These are phyloP conservation scores for Prunella fulvescens DNA, from an alignment of 2,113 vertebrate species.

Conservation along the genomic window DNA sequence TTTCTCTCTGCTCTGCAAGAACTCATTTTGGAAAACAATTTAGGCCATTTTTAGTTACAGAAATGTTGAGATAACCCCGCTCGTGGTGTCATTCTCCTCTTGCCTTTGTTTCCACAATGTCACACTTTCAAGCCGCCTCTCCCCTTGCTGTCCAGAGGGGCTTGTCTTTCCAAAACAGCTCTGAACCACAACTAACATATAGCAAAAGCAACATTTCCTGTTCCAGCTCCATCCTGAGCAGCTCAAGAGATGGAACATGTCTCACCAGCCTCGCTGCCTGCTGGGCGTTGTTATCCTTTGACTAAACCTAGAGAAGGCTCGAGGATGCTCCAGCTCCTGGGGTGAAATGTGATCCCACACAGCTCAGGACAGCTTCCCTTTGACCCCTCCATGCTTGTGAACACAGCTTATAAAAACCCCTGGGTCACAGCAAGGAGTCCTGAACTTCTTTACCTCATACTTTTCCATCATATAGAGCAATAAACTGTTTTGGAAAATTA, in stretches of 20 bases:
- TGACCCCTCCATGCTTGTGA: background rate
- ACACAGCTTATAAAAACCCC: background rate
- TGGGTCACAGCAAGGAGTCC: background rate
- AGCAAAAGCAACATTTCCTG: background rate
- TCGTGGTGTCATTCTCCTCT: background rate
- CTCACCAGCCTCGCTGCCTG: background rate
- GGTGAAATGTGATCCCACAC: background rate
- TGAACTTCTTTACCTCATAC: background rate
- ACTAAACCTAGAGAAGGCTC: background rate
- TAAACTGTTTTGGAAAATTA: background rate
- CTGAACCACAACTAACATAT: background rate
- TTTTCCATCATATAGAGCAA: background rate
- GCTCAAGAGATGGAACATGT: background rate
- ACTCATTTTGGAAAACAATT: slow-evolving; percentile 49
- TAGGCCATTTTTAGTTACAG: slow-evolving; percentile 33
- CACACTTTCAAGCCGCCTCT: background rate
- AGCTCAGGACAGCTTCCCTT: background rate
- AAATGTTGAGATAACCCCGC: slow-evolving; percentile 6
- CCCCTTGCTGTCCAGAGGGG: background rate
- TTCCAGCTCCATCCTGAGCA: background rate
- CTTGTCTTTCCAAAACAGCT: background rate
- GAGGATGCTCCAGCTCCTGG: background rate
- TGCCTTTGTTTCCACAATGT: background rate
- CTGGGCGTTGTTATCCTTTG: background rate
- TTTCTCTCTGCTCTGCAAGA: slow-evolving; percentile 48